Evolutionary conservation across 2,113 vertebrate genomes (phyloP), one percentile per base, ranked within the genome.

Genomic region (Labeo rohita): DNA sequence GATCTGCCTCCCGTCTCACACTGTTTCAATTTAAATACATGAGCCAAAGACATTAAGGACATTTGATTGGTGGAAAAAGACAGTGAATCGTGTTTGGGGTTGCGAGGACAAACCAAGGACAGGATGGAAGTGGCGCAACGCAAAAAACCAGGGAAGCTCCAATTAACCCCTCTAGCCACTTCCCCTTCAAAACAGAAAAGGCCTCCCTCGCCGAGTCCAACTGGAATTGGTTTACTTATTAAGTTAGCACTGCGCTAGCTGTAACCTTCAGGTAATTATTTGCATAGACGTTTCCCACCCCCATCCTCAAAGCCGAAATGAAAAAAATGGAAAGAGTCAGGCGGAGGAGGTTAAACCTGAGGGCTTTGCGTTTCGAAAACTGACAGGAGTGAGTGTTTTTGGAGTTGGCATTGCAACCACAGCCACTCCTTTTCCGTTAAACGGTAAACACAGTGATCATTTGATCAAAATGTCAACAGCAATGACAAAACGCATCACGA

Each of bases 11-110:
- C 90, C 45, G 78, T 90, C 89, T 89, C 96, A 96, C 94, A 94
- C 92, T 95, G 92, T 95, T 95, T 90, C 93, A 93, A 95, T 97
- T 96, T 95, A 92, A 93, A 92, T 49, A 10, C 61, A 89, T 92
- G 90, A 92, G 94, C 88, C 89, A 89, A 88, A 93, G 90, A 91
- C 90, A 89, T 90, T 89, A 82, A 87, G 89, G 90, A 86, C 87
- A 86, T 85, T 87, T 89, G 91, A 90, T 81, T 52, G 72, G 83
- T 63, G 59, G 75, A 66, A 84, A 91, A 84, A 90, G 91, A 80
- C 86, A 88, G 88, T 84, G 88, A 84, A 91, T 90, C 88, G 91
- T 90, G 89, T 90, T 89, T 74, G 61, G 91, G 94, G 94, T 94
- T 91, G 83, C 0, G 84, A 86, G 94, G 93, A 92, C 90, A 89